These are phyloP conservation scores for Gymnogyps californianus DNA, from an alignment of 2,113 vertebrate species.

Conservation along the genomic window DNA sequence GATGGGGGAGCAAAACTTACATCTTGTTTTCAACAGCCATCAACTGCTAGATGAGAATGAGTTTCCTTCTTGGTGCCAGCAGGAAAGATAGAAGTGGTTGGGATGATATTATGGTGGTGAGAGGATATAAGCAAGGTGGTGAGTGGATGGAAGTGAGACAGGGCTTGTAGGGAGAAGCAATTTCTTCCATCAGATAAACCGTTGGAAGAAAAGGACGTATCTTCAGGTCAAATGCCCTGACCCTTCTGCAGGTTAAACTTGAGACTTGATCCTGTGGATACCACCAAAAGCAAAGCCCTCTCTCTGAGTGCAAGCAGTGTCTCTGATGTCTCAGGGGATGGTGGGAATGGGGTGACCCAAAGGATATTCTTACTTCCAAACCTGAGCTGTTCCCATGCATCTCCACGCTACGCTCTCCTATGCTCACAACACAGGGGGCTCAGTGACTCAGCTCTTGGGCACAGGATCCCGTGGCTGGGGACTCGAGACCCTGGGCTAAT, in stretches of 20 bases:
- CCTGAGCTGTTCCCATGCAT: neutral
- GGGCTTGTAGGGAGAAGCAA: neutral
- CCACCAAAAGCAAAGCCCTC: neutral
- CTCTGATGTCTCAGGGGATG: neutral
- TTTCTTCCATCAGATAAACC: neutral
- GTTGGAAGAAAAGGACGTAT: neutral
- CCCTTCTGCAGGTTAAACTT: neutral
- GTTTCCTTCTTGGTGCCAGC: neutral
- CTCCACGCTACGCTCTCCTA: accelerated
- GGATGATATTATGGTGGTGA: neutral
- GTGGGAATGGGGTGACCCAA: neutral
- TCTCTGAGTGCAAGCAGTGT: neutral
- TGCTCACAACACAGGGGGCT: neutral
- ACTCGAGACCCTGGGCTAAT: neutral
- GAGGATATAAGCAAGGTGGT: neutral
- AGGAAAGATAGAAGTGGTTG: neutral
- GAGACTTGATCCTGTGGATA: neutral
- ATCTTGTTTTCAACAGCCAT: neutral
- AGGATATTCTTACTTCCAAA: neutral
- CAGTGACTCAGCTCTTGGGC: neutral
- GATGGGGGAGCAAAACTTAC: neutral
- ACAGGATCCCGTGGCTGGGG: accelerated
- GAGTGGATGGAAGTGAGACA: neutral
- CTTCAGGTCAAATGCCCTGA: neutral
- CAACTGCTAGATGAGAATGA: neutral